Percentiles rank a stretch among this genome's conserved stretches.
Conservation (phyloP, 1,140 invertebrate genomes). For the Papilio dardanus region DNA sequence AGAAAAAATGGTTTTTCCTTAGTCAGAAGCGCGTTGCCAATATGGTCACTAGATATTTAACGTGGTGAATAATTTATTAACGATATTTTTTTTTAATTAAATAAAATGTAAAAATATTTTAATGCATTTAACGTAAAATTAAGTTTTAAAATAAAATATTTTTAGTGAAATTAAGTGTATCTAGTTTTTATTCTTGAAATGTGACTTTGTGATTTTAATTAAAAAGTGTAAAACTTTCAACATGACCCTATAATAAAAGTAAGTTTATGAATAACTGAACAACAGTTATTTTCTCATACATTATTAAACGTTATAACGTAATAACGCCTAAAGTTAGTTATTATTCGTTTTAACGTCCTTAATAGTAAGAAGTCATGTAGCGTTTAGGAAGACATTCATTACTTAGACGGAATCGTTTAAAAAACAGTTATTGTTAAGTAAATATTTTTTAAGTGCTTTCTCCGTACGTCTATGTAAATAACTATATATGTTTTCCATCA, state of each 20-base stretch:
- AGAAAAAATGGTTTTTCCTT: slow-evolving; percentile 35
- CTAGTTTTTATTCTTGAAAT: not conserved
- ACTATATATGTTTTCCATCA: not conserved
- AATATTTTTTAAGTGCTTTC: not conserved
- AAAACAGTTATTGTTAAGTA: not conserved
- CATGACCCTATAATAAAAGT: not conserved
- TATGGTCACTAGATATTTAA: not conserved
- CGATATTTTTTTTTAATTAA: not conserved
- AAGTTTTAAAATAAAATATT: not conserved
- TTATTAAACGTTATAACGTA: not conserved
- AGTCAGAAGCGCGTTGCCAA: slow-evolving; percentile 25
- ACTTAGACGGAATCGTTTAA: not conserved
- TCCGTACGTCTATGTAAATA: not conserved
- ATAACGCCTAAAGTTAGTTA: not conserved
- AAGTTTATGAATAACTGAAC: not conserved
- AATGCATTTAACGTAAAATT: not conserved
- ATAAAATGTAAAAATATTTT: not conserved
- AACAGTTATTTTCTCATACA: not conserved
- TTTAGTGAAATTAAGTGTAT: not conserved
- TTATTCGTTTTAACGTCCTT: too few species aligned
- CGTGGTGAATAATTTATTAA: not conserved
- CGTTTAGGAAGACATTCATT: too few species aligned
- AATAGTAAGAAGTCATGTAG: too few species aligned
- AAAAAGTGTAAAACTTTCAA: not conserved
- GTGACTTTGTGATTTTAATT: not conserved